These are phyloP conservation scores for Syngnathoides biaculeatus DNA, from an alignment of 2,113 vertebrate genomes.

Conservation along the genomic window DNA sequence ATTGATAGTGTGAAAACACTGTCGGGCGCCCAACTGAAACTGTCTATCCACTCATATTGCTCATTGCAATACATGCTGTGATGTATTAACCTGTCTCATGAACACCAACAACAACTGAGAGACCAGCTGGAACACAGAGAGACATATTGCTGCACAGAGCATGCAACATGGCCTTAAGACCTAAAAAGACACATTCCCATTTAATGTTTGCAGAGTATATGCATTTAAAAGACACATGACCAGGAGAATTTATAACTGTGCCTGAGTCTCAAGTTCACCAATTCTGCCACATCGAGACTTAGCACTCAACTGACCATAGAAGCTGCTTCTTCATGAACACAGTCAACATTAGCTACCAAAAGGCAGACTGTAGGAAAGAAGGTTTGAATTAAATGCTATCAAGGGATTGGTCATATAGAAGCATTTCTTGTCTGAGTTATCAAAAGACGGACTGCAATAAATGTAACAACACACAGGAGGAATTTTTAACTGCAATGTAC, in stretches of 20 bases:
- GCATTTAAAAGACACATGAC: slow-evolving; percentile 15
- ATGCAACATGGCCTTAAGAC: no score
- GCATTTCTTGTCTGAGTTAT: background rate
- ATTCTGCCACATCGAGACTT: slow-evolving; percentile 20
- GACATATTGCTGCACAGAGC: no score
- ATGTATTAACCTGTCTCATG: no score
- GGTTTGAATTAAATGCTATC: background rate
- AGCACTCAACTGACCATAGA: slow-evolving; percentile 45
- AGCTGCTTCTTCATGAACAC: slow-evolving; percentile 12
- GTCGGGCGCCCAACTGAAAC: background rate
- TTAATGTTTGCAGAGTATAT: slow-evolving; percentile 8
- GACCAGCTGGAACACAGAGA: no score
- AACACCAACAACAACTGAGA: no score
- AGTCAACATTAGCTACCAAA: slow-evolving; percentile 3
- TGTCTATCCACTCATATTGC: no score
- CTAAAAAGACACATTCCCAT: no score
- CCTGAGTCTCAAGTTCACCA: slow-evolving; percentile 34
- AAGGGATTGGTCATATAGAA: background rate
- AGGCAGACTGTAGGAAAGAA: slow-evolving; percentile 9
- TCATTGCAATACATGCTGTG: no score
- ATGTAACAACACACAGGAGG: slow-evolving; percentile 29
- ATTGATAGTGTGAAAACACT: background rate
- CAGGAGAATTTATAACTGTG: slow-evolving; percentile 37
- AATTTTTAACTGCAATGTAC: slow-evolving; percentile 18
- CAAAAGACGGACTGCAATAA: slow-evolving; percentile 11